phyloP scores from a whole-genome alignment of 2,113 vertebrate species.

The Syrmaticus mikado region DNA sequence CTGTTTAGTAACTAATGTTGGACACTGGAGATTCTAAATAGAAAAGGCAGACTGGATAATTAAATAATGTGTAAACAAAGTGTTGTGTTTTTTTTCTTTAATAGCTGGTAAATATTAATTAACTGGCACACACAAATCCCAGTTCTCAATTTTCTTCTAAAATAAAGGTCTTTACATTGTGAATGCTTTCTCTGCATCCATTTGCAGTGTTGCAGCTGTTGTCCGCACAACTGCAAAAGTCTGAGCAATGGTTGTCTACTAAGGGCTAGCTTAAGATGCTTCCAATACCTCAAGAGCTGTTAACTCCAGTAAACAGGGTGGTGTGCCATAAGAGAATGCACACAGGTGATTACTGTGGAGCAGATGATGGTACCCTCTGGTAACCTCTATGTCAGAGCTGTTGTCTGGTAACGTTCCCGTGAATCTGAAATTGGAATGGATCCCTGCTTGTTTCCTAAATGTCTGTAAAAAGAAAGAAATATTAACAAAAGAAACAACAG shows the following conservation, averaged over 20 bases:
- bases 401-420: neutral
- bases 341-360: rapidly evolving
- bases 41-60: neutral
- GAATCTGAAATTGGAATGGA: neutral
- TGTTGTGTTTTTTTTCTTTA: neutral
- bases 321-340: neutral
- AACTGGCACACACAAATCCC: neutral
- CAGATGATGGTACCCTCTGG: neutral
- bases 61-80: neutral
- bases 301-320: neutral
- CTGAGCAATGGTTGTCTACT: neutral
- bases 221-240: neutral
- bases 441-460: neutral
- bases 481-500: neutral
- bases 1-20: neutral
- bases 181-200: neutral
- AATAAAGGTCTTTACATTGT: neutral
- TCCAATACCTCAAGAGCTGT: neutral
- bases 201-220: neutral
- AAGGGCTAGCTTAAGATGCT: neutral
- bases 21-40: neutral
- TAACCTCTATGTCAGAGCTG: neutral
- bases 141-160: neutral
- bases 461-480: neutral
- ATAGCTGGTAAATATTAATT: neutral